A percentile compares a stretch with the other conserved stretches of the same genome.
Conservation (phyloP, 2,113 vertebrate species). For the Lathamus discolor region DNA sequence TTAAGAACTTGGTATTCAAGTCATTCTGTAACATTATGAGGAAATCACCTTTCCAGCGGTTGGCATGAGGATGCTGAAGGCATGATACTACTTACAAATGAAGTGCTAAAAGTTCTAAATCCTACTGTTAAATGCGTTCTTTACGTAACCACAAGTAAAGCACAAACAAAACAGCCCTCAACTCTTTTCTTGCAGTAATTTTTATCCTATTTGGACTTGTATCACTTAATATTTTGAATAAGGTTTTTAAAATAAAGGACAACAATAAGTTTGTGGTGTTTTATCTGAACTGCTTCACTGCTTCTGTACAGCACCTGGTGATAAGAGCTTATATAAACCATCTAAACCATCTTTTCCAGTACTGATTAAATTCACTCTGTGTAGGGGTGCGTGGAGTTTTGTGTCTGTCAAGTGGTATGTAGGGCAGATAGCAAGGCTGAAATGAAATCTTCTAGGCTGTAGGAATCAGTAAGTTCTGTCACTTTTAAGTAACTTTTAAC, state of each 20-base stretch:
- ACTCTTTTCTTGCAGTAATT: slow-evolving; percentile 69
- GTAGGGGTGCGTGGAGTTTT: background rate
- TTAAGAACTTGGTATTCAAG: slow-evolving; percentile 46
- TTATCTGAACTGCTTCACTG: background rate
- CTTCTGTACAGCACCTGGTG: background rate
- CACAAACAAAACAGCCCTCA: slow-evolving; percentile 34
- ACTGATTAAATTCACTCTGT: background rate
- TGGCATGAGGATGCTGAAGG: background rate
- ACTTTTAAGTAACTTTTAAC: background rate
- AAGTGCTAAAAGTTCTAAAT: background rate
- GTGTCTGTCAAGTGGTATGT: background rate
- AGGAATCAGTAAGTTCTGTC: background rate
- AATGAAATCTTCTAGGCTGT: background rate
- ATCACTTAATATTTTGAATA: slow-evolving; percentile 79
- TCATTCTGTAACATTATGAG: background rate
- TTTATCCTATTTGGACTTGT: slow-evolving; percentile 75
- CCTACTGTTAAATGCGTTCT: background rate
- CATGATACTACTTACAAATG: background rate
- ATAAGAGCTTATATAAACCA: background rate
- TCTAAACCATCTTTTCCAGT: background rate
- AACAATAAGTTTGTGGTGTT: slow-evolving; percentile 33
- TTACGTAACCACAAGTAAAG: slow-evolving; percentile 32
- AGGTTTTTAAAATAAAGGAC: slow-evolving; percentile 77
- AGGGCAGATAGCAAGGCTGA: background rate
- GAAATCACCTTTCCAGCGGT: background rate